phyloP scores from a whole-genome alignment of 2,797 vertebrate genomes.

The Harpagifer antarcticus region DNA sequence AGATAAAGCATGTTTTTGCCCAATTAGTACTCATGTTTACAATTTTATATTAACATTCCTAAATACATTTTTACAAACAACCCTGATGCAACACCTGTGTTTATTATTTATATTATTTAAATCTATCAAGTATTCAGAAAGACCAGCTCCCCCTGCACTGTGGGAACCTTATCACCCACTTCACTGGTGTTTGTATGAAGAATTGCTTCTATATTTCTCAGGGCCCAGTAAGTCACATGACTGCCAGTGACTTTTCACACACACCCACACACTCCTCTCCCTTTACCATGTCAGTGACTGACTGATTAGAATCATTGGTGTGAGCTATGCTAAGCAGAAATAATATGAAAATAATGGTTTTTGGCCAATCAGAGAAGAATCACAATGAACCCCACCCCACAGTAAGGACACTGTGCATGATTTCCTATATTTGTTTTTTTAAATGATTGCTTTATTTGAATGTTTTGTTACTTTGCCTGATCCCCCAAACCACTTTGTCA shows the following conservation, averaged over 20 bases:
- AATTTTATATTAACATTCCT: slow-evolving; percentile 11
- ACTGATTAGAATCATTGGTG: neutral
- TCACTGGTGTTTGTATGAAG: neutral
- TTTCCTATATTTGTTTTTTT: neutral
- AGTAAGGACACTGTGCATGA: neutral
- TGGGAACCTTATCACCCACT: too few relatives aligned
- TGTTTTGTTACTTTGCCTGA: neutral
- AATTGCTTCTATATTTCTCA: slow-evolving; percentile 13
- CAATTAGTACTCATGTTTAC: slow-evolving; percentile 9
- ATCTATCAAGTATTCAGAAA: too few relatives aligned
- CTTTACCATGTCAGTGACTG: neutral
- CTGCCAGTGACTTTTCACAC: neutral
- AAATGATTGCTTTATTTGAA: too few relatives aligned
- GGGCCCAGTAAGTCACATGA: slow-evolving; percentile 5
- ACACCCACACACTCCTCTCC: neutral
- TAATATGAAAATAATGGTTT: neutral
- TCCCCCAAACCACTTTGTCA: neutral
- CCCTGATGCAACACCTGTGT: neutral
- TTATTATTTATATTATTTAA: slow-evolving; percentile 26
- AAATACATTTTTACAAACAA: neutral
- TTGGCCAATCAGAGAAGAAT: neutral
- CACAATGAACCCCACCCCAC: too few relatives aligned
- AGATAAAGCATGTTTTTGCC: slow-evolving; percentile 3
- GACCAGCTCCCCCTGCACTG: neutral
- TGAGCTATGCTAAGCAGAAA: neutral